These are phyloP conservation scores for Atrichornis clamosus DNA, from an alignment of 2,113 vertebrate genomes.

Conservation along the genomic window DNA sequence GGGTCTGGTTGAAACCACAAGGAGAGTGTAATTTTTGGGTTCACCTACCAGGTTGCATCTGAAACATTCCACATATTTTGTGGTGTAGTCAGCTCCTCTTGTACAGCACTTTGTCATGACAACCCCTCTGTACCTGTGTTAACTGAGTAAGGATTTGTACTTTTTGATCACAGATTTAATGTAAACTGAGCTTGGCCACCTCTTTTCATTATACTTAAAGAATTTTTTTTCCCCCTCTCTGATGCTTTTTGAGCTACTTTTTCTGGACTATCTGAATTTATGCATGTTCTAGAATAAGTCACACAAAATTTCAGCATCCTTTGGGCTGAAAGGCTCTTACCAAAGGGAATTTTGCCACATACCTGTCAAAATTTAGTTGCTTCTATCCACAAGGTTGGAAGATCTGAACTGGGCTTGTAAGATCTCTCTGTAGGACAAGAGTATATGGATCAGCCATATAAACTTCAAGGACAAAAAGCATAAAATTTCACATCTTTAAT, in stretches of 20 bases:
- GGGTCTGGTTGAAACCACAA: neutral
- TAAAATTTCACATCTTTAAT: neutral
- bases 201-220: neutral
- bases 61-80: neutral
- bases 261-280: neutral
- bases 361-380: neutral
- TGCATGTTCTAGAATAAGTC: neutral
- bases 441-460: neutral
- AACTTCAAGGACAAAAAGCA: neutral
- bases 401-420: neutral
- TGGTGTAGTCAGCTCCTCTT: neutral
- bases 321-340: neutral
- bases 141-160: neutral
- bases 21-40: neutral
- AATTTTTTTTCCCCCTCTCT: neutral
- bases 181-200: neutral
- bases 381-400: neutral
- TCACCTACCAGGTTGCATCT: neutral
- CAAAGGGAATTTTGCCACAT: neutral
- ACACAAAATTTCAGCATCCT: neutral
- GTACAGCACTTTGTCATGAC: neutral
- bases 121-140: neutral
- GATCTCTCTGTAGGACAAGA: neutral
- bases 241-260: neutral
- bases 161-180: neutral